Evolutionary conservation across 2,113 vertebrate species (phyloP).

Genomic region (Pangasianodon hypophthalmus): DNA sequence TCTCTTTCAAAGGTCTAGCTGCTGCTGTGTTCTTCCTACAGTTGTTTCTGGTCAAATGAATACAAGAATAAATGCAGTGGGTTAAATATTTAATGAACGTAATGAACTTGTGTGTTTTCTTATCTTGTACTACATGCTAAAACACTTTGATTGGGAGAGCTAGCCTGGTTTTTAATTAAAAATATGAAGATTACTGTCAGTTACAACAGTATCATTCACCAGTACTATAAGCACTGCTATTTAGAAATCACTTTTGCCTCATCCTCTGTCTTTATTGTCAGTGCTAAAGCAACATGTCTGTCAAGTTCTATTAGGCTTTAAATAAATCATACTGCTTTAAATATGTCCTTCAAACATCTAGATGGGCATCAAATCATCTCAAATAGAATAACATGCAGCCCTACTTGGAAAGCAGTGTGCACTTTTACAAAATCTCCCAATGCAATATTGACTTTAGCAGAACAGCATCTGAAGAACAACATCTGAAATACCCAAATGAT

Average conservation of each 20-base stretch:
- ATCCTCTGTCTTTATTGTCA: background rate
- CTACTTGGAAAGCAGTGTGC: background rate
- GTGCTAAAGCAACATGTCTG: background rate
- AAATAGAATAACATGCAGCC: background rate
- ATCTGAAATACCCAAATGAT: constrained; percentile 20
- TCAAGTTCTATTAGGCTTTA: background rate
- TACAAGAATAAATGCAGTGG: no score
- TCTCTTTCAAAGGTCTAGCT: no score
- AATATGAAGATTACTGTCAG: background rate
- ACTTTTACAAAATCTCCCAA: background rate
- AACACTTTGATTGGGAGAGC: background rate
- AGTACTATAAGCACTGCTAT: background rate
- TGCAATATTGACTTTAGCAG: background rate
- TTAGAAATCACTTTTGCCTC: background rate
- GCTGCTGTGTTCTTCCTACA: no score
- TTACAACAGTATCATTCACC: background rate
- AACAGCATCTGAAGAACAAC: constrained; percentile 5
- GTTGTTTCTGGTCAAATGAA: background rate
- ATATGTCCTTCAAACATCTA: background rate
- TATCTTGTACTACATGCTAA: background rate
- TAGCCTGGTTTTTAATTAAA: background rate
- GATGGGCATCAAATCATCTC: background rate
- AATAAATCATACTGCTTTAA: background rate
- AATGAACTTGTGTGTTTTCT: background rate
- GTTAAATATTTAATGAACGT: background rate